Percentiles rank a stretch among this genome's conserved stretches.
These are phyloP conservation scores for Microhierax caerulescens DNA, from an alignment of 2,797 vertebrate species.

Conservation along the genomic window DNA sequence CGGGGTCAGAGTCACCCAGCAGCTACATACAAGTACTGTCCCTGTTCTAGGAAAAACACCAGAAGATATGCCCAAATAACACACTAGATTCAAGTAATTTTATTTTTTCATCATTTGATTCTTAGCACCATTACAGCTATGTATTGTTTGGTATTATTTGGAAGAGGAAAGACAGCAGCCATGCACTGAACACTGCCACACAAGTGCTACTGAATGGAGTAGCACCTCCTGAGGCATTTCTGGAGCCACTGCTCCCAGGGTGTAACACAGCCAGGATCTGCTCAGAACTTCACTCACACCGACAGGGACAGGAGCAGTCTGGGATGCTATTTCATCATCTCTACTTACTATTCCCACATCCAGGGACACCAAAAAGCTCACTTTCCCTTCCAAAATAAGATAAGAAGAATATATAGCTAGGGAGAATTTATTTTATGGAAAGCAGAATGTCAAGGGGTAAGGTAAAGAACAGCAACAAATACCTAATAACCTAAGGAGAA, in stretches of 20 bases:
- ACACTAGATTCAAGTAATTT: background rate
- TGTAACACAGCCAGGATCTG: fast-evolving
- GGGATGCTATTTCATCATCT: background rate
- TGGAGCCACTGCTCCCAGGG: background rate
- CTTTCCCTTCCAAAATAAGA: background rate
- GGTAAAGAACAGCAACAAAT: background rate
- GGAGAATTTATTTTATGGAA: background rate
- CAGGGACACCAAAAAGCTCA: background rate
- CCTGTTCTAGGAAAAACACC: background rate
- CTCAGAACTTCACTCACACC: background rate
- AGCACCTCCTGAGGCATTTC: fast-evolving
- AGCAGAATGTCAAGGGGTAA: background rate
- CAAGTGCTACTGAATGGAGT: fast-evolving
- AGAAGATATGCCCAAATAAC: background rate
- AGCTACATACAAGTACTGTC: background rate
- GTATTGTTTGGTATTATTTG: background rate
- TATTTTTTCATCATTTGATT: background rate
- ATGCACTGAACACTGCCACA: fast-evolving
- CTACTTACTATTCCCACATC: background rate
- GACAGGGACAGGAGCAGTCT: background rate
- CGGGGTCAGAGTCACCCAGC: background rate
- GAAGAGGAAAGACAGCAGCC: background rate
- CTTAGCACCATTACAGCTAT: background rate
- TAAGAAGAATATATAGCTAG: background rate
- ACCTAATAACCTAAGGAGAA: background rate